phyloP scores from a whole-genome alignment of 2,888 invertebrate species.

The Hydroisotoma schaefferi region DNA sequence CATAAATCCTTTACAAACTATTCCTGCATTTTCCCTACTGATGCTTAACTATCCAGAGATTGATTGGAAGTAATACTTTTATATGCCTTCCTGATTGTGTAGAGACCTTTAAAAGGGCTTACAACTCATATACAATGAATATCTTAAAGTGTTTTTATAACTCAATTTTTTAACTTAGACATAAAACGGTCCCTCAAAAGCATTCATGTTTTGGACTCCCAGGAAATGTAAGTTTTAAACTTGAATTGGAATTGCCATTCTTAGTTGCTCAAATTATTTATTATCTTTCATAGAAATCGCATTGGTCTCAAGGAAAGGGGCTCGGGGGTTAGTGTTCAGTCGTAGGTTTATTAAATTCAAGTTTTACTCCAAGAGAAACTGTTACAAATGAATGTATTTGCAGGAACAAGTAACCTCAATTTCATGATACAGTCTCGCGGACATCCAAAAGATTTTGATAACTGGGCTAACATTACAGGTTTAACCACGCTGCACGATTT shows the following conservation, averaged over 20 bases:
- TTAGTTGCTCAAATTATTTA: conserved; percentile 5
- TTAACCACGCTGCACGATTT: conserved; percentile 18
- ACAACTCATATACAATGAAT: background rate
- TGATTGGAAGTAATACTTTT: conserved; percentile 23
- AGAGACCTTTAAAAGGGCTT: too few relatives aligned
- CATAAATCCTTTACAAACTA: conserved; percentile 40
- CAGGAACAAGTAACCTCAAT: conserved; percentile 39
- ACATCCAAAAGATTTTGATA: conserved; percentile 40
- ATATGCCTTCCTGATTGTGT: background rate
- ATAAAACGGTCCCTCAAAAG: conserved; percentile 28
- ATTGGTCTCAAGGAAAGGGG: conserved; percentile 43
- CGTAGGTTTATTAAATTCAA: background rate
- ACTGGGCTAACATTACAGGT: conserved; percentile 35
- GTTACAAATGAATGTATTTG: background rate
- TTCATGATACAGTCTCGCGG: conserved; percentile 40
- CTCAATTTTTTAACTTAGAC: background rate
- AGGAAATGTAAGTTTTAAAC: conserved; percentile 14
- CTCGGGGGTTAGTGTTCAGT: conserved; percentile 27
- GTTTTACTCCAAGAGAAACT: background rate
- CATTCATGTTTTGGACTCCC: conserved; percentile 25
- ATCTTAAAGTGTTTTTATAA: background rate
- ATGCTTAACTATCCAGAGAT: conserved; percentile 43
- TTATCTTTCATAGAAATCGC: conserved; percentile 30
- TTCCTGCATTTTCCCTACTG: conserved; percentile 38
- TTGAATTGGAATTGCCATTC: background rate